Evolutionary conservation across 1,140 invertebrate species (phyloP).

Genomic region (Leptinotarsa defecta): DNA sequence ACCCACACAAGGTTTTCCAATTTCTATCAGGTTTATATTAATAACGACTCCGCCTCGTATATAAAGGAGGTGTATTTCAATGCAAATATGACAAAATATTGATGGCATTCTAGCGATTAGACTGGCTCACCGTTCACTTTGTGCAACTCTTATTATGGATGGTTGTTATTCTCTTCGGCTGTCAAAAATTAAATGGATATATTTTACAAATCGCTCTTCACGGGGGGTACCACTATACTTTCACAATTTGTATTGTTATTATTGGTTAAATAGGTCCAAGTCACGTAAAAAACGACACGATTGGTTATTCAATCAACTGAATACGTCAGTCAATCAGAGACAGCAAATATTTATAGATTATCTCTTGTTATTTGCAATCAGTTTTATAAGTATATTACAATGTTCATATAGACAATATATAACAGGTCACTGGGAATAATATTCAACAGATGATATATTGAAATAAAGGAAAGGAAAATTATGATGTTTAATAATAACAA

Average conservation of each 20-base stretch:
- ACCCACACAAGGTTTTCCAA: background rate
- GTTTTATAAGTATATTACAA: too few species aligned
- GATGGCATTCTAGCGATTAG: conserved; percentile 17
- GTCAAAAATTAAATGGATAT: conserved; percentile 4
- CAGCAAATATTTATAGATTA: too few species aligned
- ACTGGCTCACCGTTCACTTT: conserved; percentile 14
- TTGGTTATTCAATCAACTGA: background rate
- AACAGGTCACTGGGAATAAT: too few species aligned
- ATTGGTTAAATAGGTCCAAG: background rate
- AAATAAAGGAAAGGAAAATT: too few species aligned
- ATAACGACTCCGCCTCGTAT: background rate
- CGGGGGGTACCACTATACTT: conserved; percentile 20
- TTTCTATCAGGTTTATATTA: background rate
- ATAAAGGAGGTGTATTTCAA: conserved; percentile 5
- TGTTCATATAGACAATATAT: too few species aligned
- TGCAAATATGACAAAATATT: conserved; percentile 13
- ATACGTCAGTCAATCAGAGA: too few species aligned
- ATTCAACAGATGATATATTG: too few species aligned
- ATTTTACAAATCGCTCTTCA: conserved; percentile 7
- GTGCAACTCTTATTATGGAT: conserved; percentile 6
- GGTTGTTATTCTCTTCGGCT: conserved; percentile 4
- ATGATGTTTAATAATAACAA: too few species aligned
- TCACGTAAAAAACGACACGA: background rate
- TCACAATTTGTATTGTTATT: conserved; percentile 23
- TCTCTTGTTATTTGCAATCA: too few species aligned